These are phyloP conservation scores for Saccostrea cuccullata DNA, from an alignment of 1,140 invertebrate genomes.

Conservation along the genomic window DNA sequence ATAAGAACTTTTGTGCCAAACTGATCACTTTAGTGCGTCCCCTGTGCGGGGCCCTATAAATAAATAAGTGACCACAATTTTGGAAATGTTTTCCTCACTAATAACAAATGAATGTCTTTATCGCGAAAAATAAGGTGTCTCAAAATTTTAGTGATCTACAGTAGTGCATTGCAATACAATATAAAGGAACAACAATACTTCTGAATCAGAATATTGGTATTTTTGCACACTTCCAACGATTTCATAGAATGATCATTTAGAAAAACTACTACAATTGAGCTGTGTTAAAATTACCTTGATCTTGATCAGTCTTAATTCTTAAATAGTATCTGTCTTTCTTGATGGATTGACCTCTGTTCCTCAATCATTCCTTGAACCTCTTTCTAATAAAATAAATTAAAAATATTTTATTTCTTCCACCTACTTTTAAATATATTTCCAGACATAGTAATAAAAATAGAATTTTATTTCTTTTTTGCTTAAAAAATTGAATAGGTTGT, in stretches of 20 bases:
- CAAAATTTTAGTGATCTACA: too few relatives aligned
- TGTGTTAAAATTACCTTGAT: not conserved
- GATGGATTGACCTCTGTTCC: not conserved
- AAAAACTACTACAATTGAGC: not conserved
- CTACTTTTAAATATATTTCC: not conserved
- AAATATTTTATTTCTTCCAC: not conserved
- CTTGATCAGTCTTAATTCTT: slow-evolving; percentile 20
- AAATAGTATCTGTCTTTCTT: not conserved
- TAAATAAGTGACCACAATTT: too few relatives aligned
- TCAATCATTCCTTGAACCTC: not conserved
- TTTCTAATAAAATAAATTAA: not conserved
- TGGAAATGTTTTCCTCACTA: too few relatives aligned
- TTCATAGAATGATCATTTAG: not conserved
- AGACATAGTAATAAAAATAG: not conserved
- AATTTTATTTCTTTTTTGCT: not conserved
- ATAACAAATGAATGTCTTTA: too few relatives aligned
- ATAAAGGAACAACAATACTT: not conserved
- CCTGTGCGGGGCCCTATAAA: too few relatives aligned
- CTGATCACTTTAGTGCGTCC: too few relatives aligned
- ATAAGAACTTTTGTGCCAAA: too few relatives aligned
- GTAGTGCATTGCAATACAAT: not conserved
- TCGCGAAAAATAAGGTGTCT: too few relatives aligned
- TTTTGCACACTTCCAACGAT: not conserved
- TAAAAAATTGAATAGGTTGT: not conserved
- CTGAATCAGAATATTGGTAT: too few relatives aligned